phyloP scores from a whole-genome alignment of 2,797 vertebrate genomes.

The Orientallactaga sibirica region DNA sequence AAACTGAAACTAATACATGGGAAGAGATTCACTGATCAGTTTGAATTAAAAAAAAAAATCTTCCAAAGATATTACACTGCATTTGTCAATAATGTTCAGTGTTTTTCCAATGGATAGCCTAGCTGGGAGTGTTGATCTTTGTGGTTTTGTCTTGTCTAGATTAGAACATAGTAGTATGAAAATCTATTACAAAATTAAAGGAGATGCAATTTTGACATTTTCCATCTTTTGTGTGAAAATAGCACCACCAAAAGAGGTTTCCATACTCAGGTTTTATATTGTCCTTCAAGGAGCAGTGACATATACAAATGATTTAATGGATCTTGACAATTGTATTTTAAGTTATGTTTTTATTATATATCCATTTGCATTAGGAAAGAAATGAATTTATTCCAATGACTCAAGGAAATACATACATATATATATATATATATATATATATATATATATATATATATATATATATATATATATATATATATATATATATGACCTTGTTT shows the following conservation, averaged over 20 bases:
- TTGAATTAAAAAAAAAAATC: background rate
- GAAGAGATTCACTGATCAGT: background rate
- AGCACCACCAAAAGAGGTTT: background rate
- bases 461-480: no score
- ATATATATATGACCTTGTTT: constrained; percentile 35
- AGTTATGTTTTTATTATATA: constrained; percentile 37
- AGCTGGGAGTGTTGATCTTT: background rate
- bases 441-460: no score
- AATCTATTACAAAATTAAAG: background rate
- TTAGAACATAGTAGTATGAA: background rate
- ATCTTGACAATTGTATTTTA: background rate
- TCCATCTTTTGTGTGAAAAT: background rate
- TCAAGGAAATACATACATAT: background rate
- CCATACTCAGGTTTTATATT: background rate
- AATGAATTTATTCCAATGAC: constrained; percentile 57
- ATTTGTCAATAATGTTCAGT: background rate
- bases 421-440: no score
- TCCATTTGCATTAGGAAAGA: background rate
- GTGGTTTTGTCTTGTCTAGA: background rate
- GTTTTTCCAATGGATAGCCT: background rate
- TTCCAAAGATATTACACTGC: background rate
- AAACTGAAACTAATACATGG: background rate
- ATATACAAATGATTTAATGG: constrained; percentile 16
- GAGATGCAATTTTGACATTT: background rate
- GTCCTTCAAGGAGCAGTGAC: background rate